Conservation (phyloP, 2,888 invertebrate genomes). For the Meta bourneti region DNA sequence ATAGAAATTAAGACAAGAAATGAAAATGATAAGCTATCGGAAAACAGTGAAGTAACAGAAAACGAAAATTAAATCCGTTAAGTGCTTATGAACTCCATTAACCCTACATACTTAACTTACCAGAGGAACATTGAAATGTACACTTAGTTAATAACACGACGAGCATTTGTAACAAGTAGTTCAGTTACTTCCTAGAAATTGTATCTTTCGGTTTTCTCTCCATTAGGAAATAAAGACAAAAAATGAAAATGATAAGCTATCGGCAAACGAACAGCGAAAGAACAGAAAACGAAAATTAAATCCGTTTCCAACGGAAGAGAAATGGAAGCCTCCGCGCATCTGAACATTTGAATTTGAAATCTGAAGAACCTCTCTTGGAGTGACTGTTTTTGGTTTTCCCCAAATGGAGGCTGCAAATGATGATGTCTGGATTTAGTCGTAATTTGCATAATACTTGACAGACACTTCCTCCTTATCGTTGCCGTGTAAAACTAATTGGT, state of each 20-base stretch:
- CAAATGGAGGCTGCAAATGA: constrained; percentile 21
- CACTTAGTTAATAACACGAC: background rate
- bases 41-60: too few species aligned
- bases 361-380: background rate
- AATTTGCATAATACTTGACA: constrained; percentile 53
- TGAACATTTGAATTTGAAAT: constrained; percentile 12
- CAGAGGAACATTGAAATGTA: background rate
- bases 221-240: background rate
- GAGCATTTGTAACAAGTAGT: background rate
- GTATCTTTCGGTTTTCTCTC: background rate
- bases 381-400: constrained; percentile 21
- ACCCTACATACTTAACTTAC: background rate
- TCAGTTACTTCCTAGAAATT: background rate
- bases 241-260: background rate
- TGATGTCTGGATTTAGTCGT: constrained; percentile 37
- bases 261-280: background rate
- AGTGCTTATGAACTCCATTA: too few species aligned
- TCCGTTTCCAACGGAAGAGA: background rate
- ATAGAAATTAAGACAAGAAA: too few species aligned
- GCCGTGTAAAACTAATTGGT: constrained; percentile 41
- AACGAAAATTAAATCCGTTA: too few species aligned
- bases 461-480: constrained; percentile 56
- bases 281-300: background rate
- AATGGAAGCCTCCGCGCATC: background rate
- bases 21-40: too few species aligned